These are phyloP conservation scores for Lissonota sp. DNA, from an alignment of 2,888 invertebrate genomes.

Conservation along the genomic window DNA sequence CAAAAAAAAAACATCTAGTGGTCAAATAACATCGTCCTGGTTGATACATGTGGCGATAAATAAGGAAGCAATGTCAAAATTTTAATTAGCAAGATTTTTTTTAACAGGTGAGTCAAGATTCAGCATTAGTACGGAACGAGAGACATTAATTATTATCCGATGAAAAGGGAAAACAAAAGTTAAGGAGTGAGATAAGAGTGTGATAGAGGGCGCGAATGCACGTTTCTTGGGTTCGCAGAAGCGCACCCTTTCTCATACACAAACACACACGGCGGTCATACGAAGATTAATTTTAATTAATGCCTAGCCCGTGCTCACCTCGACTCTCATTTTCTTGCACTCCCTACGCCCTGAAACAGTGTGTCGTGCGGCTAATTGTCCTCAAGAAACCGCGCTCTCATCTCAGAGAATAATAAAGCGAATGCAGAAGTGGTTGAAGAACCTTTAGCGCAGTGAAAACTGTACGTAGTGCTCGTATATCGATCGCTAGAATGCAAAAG, in stretches of 20 bases:
- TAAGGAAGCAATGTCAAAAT: too few relatives aligned
- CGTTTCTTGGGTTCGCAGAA: constrained; percentile 34
- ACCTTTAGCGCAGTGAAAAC: too few relatives aligned
- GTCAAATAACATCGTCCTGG: neutral
- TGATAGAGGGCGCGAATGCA: constrained; percentile 8
- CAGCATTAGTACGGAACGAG: neutral
- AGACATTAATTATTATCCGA: constrained; percentile 2
- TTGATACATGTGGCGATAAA: too few relatives aligned
- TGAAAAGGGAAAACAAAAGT: neutral
- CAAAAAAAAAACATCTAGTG: too few relatives aligned
- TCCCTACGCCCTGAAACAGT: constrained; percentile 39
- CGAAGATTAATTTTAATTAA: constrained; percentile 66
- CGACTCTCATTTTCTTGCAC: neutral
- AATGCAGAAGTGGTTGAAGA: constrained; percentile 2
- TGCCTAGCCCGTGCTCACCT: constrained; percentile 56
- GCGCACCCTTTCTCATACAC: constrained; percentile 23
- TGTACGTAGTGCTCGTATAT: too few relatives aligned
- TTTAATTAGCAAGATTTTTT: too few relatives aligned
- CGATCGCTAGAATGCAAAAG: too few relatives aligned
- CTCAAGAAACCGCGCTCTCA: constrained; percentile 50
- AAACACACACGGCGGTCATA: constrained; percentile 25
- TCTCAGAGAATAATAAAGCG: constrained; percentile 57
- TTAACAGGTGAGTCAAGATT: too few relatives aligned
- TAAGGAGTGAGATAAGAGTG: neutral
- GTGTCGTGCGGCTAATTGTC: constrained; percentile 65